Evolutionary conservation across 2,888 invertebrate species (phyloP).

Genomic region (Timema cristinae): DNA sequence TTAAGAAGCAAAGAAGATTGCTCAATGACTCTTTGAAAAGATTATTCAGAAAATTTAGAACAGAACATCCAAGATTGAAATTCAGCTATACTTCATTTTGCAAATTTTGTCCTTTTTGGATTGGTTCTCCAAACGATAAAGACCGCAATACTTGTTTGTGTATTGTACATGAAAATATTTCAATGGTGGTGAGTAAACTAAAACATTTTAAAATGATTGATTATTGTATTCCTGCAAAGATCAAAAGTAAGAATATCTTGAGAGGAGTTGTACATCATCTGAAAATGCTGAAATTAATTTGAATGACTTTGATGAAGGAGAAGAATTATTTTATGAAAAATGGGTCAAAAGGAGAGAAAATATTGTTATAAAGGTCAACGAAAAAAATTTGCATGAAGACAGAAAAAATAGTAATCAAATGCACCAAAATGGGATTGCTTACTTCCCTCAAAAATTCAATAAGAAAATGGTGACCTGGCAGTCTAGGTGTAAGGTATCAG

Average conservation of each 20-base stretch:
- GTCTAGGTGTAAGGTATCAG: no score
- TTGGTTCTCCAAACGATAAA: not conserved
- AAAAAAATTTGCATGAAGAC: constrained; percentile 5
- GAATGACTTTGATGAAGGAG: constrained; percentile 4
- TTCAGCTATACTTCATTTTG: constrained; percentile 6
- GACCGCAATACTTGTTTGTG: constrained; percentile 6
- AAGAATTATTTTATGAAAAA: not conserved
- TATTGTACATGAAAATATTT: constrained; percentile 8
- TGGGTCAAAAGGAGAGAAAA: not conserved
- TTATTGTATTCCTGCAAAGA: constrained; percentile 4
- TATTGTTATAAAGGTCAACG: not conserved
- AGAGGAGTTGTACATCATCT: not conserved
- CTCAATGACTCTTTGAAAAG: constrained; percentile 7
- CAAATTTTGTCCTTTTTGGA: not conserved
- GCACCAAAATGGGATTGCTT: constrained; percentile 5
- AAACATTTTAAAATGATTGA: constrained; percentile 4
- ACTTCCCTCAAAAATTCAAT: not conserved
- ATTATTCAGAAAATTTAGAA: not conserved
- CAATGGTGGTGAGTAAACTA: constrained; percentile 10
- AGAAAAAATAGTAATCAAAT: not conserved
- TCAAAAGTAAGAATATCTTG: not conserved
- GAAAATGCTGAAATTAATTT: constrained; percentile 7
- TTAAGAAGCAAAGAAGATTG: constrained; percentile 4
- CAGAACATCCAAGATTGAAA: not conserved
- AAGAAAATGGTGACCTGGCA: no score